phyloP scores from a whole-genome alignment of 2,113 vertebrate species.

The Girardinichthys multiradiatus region DNA sequence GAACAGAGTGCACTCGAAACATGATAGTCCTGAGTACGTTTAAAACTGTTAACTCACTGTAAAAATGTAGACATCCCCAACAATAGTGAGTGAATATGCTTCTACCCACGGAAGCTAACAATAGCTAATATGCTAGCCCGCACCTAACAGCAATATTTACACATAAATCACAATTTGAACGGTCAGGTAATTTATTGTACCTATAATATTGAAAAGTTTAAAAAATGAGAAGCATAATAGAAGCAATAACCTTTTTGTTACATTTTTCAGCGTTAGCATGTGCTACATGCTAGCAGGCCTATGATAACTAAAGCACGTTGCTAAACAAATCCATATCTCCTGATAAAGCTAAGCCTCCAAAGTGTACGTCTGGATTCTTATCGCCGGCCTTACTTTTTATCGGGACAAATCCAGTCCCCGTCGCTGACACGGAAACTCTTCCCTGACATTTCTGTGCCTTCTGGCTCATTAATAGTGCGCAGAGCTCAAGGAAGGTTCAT shows the following conservation, averaged over 20 bases:
- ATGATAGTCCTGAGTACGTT: conserved; percentile 10
- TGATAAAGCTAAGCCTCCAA: accelerated
- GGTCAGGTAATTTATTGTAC: accelerated
- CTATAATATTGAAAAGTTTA: accelerated
- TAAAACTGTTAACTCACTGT: background rate
- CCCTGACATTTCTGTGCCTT: conserved; percentile 85
- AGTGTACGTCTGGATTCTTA: background rate
- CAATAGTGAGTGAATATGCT: background rate
- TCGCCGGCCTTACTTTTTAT: conserved; percentile 90
- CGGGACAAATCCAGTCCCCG: conserved; percentile 97
- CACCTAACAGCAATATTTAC: too few relatives aligned
- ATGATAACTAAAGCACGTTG: conserved; percentile 15
- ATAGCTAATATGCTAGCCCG: conserved; percentile 1
- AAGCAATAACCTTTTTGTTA: background rate
- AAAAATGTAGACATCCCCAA: conserved; percentile 17
- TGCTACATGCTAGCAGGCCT: conserved; percentile 50
- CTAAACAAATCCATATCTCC: background rate
- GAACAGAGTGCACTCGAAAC: conserved; percentile 10
- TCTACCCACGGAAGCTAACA: conserved; percentile 19
- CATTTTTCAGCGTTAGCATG: conserved; percentile 3
- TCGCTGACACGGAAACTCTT: conserved; percentile 99
- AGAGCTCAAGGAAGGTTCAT: conserved; percentile 16
- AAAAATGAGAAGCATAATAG: accelerated
- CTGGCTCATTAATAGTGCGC: conserved; percentile 17
- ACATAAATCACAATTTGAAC: background rate